Conservation (phyloP, 2,113 vertebrate species). For the Bungarus multicinctus region DNA sequence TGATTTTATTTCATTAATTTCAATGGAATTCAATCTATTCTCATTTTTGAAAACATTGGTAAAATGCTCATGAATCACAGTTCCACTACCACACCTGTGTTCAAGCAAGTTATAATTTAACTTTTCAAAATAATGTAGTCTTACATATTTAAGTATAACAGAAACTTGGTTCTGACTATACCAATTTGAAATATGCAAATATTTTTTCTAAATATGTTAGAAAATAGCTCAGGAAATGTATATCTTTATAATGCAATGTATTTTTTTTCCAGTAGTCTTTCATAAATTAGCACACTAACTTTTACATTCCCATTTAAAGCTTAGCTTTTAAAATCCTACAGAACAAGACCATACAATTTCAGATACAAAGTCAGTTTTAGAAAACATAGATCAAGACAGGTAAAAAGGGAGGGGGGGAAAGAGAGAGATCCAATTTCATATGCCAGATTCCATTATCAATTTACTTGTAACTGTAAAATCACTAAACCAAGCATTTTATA, state of each 20-base stretch:
- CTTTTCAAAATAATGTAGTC: not conserved
- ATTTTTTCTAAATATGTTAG: not conserved
- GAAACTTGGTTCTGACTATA: not conserved
- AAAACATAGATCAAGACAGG: not conserved
- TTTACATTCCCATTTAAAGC: slow-evolving; percentile 18
- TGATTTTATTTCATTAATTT: not conserved
- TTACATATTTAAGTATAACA: not conserved
- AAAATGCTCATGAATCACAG: not conserved
- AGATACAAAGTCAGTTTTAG: not conserved
- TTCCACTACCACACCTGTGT: not conserved
- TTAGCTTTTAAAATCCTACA: slow-evolving; percentile 33
- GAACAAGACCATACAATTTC: slow-evolving; percentile 16
- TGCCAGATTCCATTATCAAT: not conserved
- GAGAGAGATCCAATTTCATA: not conserved
- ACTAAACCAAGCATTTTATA: not conserved
- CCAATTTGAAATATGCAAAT: not conserved
- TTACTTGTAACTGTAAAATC: not conserved
- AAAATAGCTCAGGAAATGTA: not conserved
- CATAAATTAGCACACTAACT: slow-evolving; percentile 15
- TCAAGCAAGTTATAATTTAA: not conserved
- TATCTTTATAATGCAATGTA: slow-evolving; percentile 23
- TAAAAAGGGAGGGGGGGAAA: not conserved
- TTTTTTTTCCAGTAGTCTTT: slow-evolving; percentile 1
- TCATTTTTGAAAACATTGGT: not conserved
- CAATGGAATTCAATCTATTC: not conserved